A percentile compares a stretch with the other conserved stretches of the same genome.
These are phyloP conservation scores for Turdus rufiventris DNA, from an alignment of 2,113 vertebrate genomes.

Conservation along the genomic window DNA sequence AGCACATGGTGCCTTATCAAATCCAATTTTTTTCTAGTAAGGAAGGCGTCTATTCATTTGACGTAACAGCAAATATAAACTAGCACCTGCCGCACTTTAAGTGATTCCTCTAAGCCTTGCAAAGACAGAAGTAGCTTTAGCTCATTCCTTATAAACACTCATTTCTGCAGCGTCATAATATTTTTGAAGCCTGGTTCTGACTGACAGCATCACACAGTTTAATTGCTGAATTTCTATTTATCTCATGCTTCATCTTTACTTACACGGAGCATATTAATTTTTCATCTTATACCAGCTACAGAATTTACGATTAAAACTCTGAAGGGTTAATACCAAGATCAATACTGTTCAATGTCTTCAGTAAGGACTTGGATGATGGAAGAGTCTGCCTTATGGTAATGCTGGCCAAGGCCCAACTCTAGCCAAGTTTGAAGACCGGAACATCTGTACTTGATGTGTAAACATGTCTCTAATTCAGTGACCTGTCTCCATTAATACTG, in stretches of 20 bases:
- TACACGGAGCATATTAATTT: accelerated
- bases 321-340: not conserved
- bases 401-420: not conserved
- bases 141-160: not conserved
- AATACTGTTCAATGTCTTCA: not conserved
- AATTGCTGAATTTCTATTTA: not conserved
- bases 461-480: not conserved
- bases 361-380: not conserved
- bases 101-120: not conserved
- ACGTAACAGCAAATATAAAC: not conserved
- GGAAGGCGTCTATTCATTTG: not conserved
- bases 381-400: not conserved
- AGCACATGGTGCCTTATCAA: not conserved
- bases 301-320: not conserved
- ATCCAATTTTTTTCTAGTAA: not conserved
- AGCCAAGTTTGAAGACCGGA: not conserved
- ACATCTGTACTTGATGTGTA: not conserved
- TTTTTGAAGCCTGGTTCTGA: not conserved
- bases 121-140: not conserved
- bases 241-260: not conserved
- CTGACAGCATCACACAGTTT: not conserved
- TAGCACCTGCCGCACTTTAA: not conserved
- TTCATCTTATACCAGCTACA: not conserved
- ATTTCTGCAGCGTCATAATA: not conserved
- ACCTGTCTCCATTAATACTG: not conserved